phyloP scores from a whole-genome alignment of 2,888 invertebrate genomes.

The Thumatha senex region DNA sequence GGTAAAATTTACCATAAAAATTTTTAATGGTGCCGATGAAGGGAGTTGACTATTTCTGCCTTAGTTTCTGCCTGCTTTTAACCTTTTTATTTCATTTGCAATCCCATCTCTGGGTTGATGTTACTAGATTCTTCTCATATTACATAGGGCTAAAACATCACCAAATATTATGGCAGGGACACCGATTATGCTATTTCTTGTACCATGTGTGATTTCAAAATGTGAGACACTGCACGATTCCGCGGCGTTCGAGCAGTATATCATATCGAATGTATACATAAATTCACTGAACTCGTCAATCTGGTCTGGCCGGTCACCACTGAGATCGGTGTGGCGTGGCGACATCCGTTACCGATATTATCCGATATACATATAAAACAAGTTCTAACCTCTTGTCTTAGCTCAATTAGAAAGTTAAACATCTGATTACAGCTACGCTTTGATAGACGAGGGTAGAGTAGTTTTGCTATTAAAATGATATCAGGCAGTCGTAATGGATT shows the following conservation, averaged over 20 bases:
- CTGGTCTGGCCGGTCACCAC: conserved; percentile 22
- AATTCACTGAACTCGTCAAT: conserved; percentile 36
- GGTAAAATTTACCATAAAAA: no score
- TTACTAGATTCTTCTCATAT: no score
- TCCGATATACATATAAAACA: conserved; percentile 36
- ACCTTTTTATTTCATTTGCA: no score
- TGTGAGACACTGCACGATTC: neutral
- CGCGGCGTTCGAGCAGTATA: neutral
- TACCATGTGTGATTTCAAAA: no score
- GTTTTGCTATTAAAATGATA: conserved; percentile 36
- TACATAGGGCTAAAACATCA: no score
- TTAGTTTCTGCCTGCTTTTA: no score
- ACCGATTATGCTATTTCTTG: no score
- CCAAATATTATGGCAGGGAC: no score
- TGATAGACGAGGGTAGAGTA: conserved; percentile 53
- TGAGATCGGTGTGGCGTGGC: conserved; percentile 34
- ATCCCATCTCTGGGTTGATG: no score
- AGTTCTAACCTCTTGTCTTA: conserved; percentile 51
- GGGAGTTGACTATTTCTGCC: no score
- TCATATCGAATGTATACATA: no score
- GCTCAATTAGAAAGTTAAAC: conserved; percentile 64
- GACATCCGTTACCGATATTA: conserved; percentile 47
- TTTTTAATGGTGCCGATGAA: no score
- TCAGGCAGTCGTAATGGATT: conserved; percentile 19
- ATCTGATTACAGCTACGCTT: conserved; percentile 52